A percentile compares a stretch with the other conserved stretches of the same genome.
Conservation (phyloP, 2,888 invertebrate species). For the Eurois occulta region DNA sequence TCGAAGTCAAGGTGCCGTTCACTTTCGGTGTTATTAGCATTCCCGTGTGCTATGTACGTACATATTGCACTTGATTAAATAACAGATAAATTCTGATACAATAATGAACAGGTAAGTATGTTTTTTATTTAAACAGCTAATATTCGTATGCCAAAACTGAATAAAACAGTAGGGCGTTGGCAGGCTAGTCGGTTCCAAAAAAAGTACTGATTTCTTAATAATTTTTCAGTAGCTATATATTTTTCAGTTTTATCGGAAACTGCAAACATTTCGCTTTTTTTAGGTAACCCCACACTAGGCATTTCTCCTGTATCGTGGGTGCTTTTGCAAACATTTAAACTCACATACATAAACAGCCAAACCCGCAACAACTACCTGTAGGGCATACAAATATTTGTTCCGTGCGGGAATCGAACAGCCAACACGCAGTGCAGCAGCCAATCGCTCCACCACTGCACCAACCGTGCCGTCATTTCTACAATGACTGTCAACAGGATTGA, state of each 20-base stretch:
- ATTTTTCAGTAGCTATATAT: not conserved
- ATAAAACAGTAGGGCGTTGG: not conserved
- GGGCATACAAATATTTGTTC: no score
- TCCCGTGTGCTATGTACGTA: slow-evolving; percentile 5
- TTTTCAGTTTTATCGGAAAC: not conserved
- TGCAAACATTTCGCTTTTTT: not conserved
- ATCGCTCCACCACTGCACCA: not conserved
- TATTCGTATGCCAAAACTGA: not conserved
- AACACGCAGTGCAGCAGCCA: not conserved
- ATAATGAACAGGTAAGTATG: not conserved
- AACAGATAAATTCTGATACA: not conserved
- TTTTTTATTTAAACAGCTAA: not conserved
- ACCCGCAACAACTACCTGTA: no score
- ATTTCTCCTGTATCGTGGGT: no score
- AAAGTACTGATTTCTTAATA: not conserved
- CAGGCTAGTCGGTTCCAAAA: not conserved
- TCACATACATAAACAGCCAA: no score
- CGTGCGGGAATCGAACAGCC: not conserved
- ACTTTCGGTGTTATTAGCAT: slow-evolving; percentile 40
- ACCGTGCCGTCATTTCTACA: not conserved
- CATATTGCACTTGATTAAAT: not conserved
- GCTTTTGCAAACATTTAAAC: no score
- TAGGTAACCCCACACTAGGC: no score
- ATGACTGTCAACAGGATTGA: no score
- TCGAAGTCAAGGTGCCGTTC: slow-evolving; percentile 40